Evolutionary conservation across 2,113 vertebrate genomes (phyloP).

Genomic region (Hydrolagus affinis): DNA sequence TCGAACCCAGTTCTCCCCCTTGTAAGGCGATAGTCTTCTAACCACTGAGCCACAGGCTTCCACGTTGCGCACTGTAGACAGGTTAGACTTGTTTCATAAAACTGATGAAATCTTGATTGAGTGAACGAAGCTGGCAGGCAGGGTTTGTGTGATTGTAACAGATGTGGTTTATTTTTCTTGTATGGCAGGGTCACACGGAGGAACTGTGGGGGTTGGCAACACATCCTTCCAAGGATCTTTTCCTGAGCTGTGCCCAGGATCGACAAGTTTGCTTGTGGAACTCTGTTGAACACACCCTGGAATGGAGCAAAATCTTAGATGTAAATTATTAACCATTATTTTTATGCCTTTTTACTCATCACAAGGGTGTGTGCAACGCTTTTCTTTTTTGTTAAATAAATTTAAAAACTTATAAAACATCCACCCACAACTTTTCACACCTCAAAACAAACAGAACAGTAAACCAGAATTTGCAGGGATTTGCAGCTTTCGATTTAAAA

Average conservation of each 20-base stretch:
- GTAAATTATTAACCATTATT: conserved; percentile 52
- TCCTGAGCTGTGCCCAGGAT: conserved; percentile 92
- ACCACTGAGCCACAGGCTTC: no score
- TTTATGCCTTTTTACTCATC: background rate
- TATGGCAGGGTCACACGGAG: conserved; percentile 88
- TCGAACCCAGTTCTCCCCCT: no score
- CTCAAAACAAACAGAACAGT: no score
- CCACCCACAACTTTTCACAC: background rate
- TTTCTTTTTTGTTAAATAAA: background rate
- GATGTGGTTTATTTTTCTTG: background rate
- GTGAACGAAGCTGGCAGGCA: background rate
- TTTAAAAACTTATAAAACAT: conserved; percentile 31
- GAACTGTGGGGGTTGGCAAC: conserved; percentile 93
- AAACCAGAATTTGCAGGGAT: no score
- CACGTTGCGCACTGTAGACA: no score
- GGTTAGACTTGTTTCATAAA: no score
- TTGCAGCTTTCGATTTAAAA: no score
- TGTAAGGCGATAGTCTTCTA: no score
- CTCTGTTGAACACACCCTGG: conserved; percentile 74
- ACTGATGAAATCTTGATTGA: background rate
- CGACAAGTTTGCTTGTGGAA: conserved; percentile 91
- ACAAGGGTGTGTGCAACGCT: background rate
- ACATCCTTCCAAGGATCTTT: conserved; percentile 82
- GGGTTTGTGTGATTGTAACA: background rate
- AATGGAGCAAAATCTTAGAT: conserved; percentile 85